Percentiles rank a stretch among this genome's conserved stretches.
These are phyloP conservation scores for Hemicentrotus pulcherrimus DNA, from an alignment of 35 echinoderm and acorn worm species.

Conservation along the genomic window DNA sequence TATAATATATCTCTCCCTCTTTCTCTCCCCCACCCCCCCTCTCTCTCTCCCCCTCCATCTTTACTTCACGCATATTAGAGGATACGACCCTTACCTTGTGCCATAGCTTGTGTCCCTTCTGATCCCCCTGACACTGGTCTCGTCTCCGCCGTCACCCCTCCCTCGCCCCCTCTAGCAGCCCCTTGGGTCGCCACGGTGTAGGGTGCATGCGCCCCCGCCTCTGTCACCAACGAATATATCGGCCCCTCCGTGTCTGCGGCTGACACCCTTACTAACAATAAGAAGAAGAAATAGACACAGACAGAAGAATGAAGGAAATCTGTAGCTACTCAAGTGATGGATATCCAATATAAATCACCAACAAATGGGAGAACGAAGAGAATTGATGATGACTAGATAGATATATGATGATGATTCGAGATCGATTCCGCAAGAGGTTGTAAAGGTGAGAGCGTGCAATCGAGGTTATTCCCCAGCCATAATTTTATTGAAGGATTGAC, in stretches of 20 bases:
- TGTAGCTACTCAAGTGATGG: neutral
- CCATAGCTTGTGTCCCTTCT: neutral
- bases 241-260: constrained; percentile 8
- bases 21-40: neutral
- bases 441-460: neutral
- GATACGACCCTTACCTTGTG: constrained; percentile 5
- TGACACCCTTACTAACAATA: constrained; percentile 4
- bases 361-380: neutral
- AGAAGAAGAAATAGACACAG: neutral
- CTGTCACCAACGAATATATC: constrained; percentile 4
- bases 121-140: neutral
- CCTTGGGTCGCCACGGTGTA: constrained; percentile 22
- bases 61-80: neutral
- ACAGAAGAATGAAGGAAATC: neutral
- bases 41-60: neutral
- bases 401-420: neutral
- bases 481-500: neutral
- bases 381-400: neutral
- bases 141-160: neutral
- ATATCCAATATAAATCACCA: constrained; percentile 41
- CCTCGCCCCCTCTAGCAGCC: constrained; percentile 28
- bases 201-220: constrained; percentile 20
- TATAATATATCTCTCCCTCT: too few relatives aligned
- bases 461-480: neutral
- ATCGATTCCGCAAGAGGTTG: neutral